These are phyloP conservation scores for Hepsetus odoe DNA, from an alignment of 2,113 vertebrate species.

Conservation along the genomic window DNA sequence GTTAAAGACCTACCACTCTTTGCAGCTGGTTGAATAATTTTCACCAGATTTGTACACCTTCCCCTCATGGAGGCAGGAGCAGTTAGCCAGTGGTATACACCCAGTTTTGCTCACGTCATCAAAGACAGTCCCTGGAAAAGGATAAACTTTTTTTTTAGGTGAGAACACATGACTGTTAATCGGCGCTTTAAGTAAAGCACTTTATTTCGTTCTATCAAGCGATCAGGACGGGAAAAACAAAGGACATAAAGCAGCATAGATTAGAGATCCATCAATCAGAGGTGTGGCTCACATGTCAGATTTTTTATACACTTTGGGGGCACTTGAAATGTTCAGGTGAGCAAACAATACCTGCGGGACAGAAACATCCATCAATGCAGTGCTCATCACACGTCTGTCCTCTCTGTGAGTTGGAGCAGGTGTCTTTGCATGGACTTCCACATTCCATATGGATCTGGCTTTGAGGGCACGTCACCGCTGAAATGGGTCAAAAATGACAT, in stretches of 20 bases:
- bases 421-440: conserved; percentile 78
- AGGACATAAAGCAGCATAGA: not conserved
- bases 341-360: conserved; percentile 76
- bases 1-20: conserved; percentile 76
- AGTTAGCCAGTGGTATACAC: conserved; percentile 74
- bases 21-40: conserved; percentile 73
- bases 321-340: not conserved
- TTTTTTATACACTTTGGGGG: not conserved
- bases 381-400: conserved; percentile 80
- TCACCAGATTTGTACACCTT: conserved; percentile 75
- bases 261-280: not conserved
- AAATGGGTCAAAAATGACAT: conserved; percentile 46
- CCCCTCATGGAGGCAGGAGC: conserved; percentile 79
- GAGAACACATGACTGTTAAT: no score
- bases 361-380: conserved; percentile 84
- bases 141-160: not conserved
- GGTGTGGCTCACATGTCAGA: not conserved
- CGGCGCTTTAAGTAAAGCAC: not conserved
- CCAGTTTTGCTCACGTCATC: conserved; percentile 80
- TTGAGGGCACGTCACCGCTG: conserved; percentile 77
- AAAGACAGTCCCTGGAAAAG: conserved; percentile 76
- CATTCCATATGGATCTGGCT: conserved; percentile 84
- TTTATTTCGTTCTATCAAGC: not conserved
- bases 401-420: conserved; percentile 79
- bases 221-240: not conserved